These are phyloP conservation scores for Eonycteris spelaea DNA, from an alignment of 2,113 vertebrate genomes.

Conservation along the genomic window DNA sequence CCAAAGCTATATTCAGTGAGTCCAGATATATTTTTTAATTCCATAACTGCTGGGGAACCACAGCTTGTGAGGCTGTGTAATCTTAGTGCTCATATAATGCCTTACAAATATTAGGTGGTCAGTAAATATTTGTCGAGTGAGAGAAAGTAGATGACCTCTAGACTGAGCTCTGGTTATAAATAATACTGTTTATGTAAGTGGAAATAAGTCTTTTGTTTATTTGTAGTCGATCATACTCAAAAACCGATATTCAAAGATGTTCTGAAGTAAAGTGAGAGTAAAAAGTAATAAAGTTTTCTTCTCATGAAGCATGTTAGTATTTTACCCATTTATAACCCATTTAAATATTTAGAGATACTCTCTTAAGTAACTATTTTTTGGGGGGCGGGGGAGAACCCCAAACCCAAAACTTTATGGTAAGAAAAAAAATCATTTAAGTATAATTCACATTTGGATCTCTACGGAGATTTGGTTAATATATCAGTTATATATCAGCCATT, in stretches of 20 bases:
- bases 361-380: neutral
- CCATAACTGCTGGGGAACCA: neutral
- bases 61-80: neutral
- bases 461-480: slow-evolving; percentile 1
- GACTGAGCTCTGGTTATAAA: neutral
- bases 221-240: neutral
- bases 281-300: neutral
- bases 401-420: neutral
- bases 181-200: neutral
- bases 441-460: neutral
- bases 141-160: neutral
- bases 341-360: neutral
- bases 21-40: neutral
- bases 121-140: neutral
- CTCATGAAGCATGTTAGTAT: neutral
- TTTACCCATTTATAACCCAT: neutral
- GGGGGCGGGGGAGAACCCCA: neutral
- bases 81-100: neutral
- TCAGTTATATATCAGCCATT: neutral
- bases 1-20: neutral
- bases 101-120: neutral
- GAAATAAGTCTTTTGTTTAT: slow-evolving; percentile 25
- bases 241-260: slow-evolving; percentile 29
- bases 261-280: slow-evolving; percentile 2
- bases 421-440: neutral